phyloP scores from a whole-genome alignment of 2,797 vertebrate species.

The Threskiornis aethiopicus region DNA sequence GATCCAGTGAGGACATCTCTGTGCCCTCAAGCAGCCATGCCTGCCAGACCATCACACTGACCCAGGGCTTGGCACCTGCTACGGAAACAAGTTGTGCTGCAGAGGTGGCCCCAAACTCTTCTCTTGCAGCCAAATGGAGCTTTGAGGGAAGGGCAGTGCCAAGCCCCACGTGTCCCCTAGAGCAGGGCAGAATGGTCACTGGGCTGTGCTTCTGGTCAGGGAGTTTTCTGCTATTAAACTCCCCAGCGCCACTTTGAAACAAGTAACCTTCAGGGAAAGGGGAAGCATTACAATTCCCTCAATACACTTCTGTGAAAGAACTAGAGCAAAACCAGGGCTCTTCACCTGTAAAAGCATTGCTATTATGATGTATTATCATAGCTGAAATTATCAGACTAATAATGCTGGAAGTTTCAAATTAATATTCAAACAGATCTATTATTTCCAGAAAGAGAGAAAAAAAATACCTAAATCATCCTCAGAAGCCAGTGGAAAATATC shows the following conservation, averaged over 20 bases:
- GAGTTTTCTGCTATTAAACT: background rate
- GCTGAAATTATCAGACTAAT: background rate
- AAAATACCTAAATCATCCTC: background rate
- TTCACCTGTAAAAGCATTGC: background rate
- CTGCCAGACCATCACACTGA: background rate
- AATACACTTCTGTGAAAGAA: background rate
- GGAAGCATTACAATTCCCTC: background rate
- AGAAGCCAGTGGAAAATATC: background rate
- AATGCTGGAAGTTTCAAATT: background rate
- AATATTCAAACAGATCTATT: background rate
- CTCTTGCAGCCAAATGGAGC: background rate
- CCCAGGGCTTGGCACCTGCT: background rate
- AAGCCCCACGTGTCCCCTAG: background rate
- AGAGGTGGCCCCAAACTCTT: background rate
- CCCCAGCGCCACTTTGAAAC: background rate
- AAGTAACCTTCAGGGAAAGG: background rate
- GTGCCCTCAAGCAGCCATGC: background rate
- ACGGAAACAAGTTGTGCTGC: background rate
- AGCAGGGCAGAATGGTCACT: accelerated
- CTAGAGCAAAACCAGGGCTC: background rate
- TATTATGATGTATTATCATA: background rate
- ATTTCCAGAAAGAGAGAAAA: background rate
- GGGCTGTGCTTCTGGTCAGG: background rate
- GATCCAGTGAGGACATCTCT: background rate
- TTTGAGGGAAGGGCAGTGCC: background rate